Percentiles rank a stretch among this genome's conserved stretches.
These are phyloP conservation scores for Sarcophaga peregrina DNA, from an alignment of 1,140 invertebrate genomes.

Conservation along the genomic window DNA sequence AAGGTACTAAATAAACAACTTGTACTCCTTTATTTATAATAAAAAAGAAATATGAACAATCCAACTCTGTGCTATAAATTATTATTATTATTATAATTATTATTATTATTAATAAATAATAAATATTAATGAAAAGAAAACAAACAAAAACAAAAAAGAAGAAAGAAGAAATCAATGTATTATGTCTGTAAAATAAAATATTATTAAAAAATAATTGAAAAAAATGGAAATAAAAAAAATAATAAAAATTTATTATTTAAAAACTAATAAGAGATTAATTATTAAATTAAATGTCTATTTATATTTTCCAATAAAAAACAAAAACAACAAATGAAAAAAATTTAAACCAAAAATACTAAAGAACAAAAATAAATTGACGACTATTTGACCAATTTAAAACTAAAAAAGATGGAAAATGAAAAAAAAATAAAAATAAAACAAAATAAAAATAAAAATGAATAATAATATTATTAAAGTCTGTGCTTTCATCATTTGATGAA, in stretches of 20 bases:
- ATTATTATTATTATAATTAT: no score
- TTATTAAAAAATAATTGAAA: not conserved
- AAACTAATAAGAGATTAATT: conserved; percentile 16
- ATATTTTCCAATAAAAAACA: conserved; percentile 11
- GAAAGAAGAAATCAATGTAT: not conserved
- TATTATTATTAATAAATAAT: not conserved
- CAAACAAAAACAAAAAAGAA: no score
- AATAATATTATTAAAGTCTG: no score
- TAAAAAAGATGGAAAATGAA: no score
- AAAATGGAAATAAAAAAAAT: not conserved
- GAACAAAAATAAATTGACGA: not conserved
- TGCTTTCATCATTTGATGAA: no score
- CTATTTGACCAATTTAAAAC: not conserved
- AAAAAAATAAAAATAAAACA: no score
- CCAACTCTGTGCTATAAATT: conserved; percentile 2
- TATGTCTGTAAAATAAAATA: conserved; percentile 4
- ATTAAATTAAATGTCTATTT: conserved; percentile 21
- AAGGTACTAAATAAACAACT: no score
- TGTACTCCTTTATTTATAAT: no score
- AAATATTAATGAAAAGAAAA: no score
- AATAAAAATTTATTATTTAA: no score
- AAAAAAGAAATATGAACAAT: conserved; percentile 15
- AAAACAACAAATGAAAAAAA: not conserved
- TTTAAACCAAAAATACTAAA: not conserved
- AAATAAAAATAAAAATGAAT: no score